Evolutionary conservation across 1,140 invertebrate genomes (phyloP), one percentile per base, ranked within the genome.

Genomic region (Drosophila dunni): DNA sequence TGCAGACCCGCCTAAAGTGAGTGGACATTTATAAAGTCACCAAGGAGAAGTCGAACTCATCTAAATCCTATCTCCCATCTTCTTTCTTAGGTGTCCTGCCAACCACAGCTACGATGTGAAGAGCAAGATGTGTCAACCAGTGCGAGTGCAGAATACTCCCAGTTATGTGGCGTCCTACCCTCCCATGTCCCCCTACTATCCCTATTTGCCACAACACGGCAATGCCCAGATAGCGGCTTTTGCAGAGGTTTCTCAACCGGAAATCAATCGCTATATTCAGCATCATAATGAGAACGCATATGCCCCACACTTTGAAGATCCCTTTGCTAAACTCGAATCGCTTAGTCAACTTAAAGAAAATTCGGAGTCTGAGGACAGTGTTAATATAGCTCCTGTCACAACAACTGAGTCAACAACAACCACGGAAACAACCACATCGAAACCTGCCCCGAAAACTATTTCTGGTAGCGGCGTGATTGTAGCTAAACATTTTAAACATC

Each of bases 1-100:
- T 91, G 68, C 92, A 93, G 24, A 91, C 84, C 5, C 84, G 92
- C 33, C 91, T 82, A 56, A 92, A 82, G 73, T 92, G 51, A 75
- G 75, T 81, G 2, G 1, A 8, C 38, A 8, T 10, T 3, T 0
- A 9, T 0, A 24, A 15, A 13, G 10, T 8, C 1, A 29, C 13
- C 1, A 6, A 56, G 11, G 0, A 56, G 7, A n/a, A 24, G 15
- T 20, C 8, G 11, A 20, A 8, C 2, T 20, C 6, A 2, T 10
- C 7, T 38, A 33, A 36, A 10, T 7, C n/a, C 6, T 9, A 48
- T 15, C 7, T 9, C 17, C 42, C 11, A 7, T 9, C 10, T 20
- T 10, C 4, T 34, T 34, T 20, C 17, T 51, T 17, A 86, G 82
- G 38, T 91, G 90, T 66, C 90, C 90, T 20, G 78, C 70, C 13